Conservation (phyloP, 2,888 invertebrate genomes). For the Eristalis pertinax region DNA sequence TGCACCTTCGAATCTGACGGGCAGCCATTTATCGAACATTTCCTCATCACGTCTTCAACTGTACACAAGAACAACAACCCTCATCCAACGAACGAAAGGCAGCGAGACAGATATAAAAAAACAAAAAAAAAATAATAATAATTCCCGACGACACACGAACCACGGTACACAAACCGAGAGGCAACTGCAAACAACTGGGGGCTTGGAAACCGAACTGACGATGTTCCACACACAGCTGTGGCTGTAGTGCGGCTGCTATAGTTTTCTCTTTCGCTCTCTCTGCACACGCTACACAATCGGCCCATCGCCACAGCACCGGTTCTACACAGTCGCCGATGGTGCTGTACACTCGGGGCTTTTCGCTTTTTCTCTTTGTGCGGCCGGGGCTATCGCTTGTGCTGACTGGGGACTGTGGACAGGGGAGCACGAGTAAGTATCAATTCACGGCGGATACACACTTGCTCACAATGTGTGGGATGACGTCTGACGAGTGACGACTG, state of each 20-base stretch:
- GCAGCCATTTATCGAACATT: slow-evolving; percentile 79
- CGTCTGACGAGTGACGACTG: no score
- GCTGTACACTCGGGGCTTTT: slow-evolving; percentile 49
- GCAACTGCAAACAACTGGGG: slow-evolving; percentile 27
- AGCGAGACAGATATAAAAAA: no score
- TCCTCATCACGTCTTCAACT: slow-evolving; percentile 75
- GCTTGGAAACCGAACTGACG: slow-evolving; percentile 22
- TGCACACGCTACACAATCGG: background rate
- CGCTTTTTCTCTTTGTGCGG: slow-evolving; percentile 53
- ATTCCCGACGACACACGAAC: background rate
- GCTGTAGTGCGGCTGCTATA: background rate
- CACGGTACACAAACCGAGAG: background rate
- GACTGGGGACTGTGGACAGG: background rate
- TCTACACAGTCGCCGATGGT: background rate
- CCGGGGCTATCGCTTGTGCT: slow-evolving; percentile 60
- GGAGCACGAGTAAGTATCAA: slow-evolving; percentile 24
- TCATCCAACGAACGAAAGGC: background rate
- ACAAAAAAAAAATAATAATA: background rate
- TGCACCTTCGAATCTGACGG: slow-evolving; percentile 78
- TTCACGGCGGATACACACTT: background rate
- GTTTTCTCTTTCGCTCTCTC: background rate
- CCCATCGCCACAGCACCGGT: background rate
- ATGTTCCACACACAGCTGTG: background rate
- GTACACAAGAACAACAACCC: background rate
- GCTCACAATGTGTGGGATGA: slow-evolving; percentile 13